A percentile compares a stretch with the other conserved stretches of the same genome.
phyloP scores from a whole-genome alignment of 1,140 invertebrate genomes.

The Bilobella aurantiaca region DNA sequence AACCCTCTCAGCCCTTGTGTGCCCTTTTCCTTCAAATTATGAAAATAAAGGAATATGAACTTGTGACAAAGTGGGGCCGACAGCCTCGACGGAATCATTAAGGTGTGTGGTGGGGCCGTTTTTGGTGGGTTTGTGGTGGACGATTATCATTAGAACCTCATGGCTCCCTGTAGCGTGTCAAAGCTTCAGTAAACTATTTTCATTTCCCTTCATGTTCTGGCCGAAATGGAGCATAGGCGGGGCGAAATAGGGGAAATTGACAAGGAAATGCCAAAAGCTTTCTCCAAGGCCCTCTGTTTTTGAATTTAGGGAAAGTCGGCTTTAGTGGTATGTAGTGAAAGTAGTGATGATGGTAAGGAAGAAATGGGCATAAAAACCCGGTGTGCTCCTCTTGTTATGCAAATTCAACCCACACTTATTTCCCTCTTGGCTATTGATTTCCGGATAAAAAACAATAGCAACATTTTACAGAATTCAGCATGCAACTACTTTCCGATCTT shows the following conservation, averaged over 20 bases:
- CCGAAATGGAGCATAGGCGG: neutral
- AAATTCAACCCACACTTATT: neutral
- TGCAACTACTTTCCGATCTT: no score
- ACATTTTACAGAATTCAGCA: no score
- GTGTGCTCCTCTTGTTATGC: neutral
- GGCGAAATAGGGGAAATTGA: neutral
- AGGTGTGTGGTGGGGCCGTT: neutral
- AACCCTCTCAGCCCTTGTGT: conserved; percentile 8
- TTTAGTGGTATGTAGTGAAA: no score
- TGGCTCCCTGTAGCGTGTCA: neutral
- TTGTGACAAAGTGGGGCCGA: neutral
- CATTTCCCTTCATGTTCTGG: neutral
- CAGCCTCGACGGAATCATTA: neutral
- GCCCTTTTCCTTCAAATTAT: neutral
- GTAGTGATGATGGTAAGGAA: neutral
- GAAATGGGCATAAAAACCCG: neutral
- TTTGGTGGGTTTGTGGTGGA: neutral
- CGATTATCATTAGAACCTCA: conserved; percentile 1
- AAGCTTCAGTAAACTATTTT: neutral
- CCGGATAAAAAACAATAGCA: no score
- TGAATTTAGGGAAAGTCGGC: neutral
- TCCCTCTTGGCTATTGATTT: neutral
- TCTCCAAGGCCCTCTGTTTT: neutral
- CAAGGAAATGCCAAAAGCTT: neutral
- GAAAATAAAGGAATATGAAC: conserved; percentile 6